Percentiles rank a stretch among this genome's conserved stretches.
Conservation (phyloP, 2,888 invertebrate species). For the Orchesella flavescens region DNA sequence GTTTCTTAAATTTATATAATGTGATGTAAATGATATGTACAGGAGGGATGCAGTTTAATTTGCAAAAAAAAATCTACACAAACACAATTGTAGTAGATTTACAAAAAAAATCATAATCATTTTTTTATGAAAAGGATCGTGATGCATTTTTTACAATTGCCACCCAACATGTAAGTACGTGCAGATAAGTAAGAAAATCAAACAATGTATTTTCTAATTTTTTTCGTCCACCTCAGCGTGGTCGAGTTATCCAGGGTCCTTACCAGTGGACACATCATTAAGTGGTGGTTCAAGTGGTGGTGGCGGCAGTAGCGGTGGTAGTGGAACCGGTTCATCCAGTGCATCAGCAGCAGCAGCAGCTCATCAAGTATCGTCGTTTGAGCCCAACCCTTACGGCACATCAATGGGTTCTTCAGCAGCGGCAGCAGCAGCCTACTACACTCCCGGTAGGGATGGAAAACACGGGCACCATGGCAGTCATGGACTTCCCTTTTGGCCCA, state of each 20-base stretch:
- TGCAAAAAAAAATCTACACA: too few relatives aligned
- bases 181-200: too few relatives aligned
- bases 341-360: slow-evolving; percentile 65
- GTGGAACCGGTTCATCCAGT: slow-evolving; percentile 61
- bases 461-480: slow-evolving; percentile 68
- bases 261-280: slow-evolving; percentile 65
- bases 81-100: too few relatives aligned
- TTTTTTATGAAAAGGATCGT: too few relatives aligned
- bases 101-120: too few relatives aligned
- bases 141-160: too few relatives aligned
- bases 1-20: too few relatives aligned
- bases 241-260: slow-evolving; percentile 69
- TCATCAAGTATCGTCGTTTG: slow-evolving; percentile 67
- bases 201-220: too few relatives aligned
- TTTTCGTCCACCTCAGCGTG: slow-evolving; percentile 61
- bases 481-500: slow-evolving; percentile 69
- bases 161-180: too few relatives aligned
- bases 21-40: too few relatives aligned
- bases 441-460: slow-evolving; percentile 60
- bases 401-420: slow-evolving; percentile 67
- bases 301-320: slow-evolving; percentile 61
- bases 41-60: too few relatives aligned
- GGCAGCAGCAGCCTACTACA: slow-evolving; percentile 68
- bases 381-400: slow-evolving; percentile 67
- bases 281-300: slow-evolving; percentile 62